These are phyloP conservation scores for Xenopus laevis DNA, from an alignment of 2,113 vertebrate genomes.

Conservation along the genomic window DNA sequence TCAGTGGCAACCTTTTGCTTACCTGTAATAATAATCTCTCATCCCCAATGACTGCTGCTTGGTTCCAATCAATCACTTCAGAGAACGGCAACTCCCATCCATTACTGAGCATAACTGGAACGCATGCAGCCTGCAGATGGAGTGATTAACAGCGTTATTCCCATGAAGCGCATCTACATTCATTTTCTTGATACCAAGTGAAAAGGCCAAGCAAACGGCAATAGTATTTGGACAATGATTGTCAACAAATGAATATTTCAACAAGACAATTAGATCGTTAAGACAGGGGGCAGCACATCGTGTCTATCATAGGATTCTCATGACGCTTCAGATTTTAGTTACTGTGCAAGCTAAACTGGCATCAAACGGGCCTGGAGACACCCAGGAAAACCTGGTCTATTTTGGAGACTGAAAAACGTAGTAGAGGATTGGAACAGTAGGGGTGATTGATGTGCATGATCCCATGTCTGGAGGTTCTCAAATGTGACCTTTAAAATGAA, in stretches of 20 bases:
- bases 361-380: no score
- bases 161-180: not conserved
- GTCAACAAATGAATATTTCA: not conserved
- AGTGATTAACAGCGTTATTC: not conserved
- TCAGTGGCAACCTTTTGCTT: conserved; percentile 52
- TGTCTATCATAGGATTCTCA: no score
- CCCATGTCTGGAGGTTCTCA: no score
- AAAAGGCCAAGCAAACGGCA: conserved; percentile 33
- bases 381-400: no score
- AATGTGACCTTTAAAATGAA: no score
- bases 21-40: conserved; percentile 98
- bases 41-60: conserved; percentile 93
- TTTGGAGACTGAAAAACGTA: no score
- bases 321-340: no score
- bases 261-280: not conserved
- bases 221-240: conserved; percentile 7
- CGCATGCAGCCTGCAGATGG: conserved; percentile 82
- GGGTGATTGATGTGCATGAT: no score
- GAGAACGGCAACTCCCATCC: conserved; percentile 98
- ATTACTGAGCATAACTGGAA: conserved; percentile 97
- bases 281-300: no score
- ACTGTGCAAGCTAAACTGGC: no score
- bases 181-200: conserved; percentile 13
- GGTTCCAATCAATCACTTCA: conserved; percentile 97
- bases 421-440: no score